Conservation (phyloP, 1,140 invertebrate genomes). For the Leptinotarsa lineolata region DNA sequence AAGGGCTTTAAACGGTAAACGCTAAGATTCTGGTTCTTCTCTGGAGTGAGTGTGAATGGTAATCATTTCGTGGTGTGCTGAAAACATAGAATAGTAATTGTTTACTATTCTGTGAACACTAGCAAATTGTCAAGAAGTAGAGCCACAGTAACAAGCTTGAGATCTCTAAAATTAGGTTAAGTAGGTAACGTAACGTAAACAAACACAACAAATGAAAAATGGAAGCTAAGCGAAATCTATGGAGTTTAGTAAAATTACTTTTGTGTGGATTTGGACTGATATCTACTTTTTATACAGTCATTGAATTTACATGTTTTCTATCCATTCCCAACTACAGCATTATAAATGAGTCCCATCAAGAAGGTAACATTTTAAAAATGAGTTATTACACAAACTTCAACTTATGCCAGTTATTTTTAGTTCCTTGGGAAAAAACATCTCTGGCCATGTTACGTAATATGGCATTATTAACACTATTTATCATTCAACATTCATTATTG, state of each 20-base stretch:
- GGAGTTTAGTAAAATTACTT: neutral
- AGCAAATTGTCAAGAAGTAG: too few relatives aligned
- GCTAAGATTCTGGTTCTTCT: too few relatives aligned
- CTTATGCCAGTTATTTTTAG: conserved; percentile 32
- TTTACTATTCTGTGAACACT: too few relatives aligned
- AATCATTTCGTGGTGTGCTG: too few relatives aligned
- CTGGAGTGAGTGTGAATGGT: too few relatives aligned
- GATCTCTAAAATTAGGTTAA: too few relatives aligned
- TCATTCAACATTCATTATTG: conserved; percentile 50
- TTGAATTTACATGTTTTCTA: conserved; percentile 48
- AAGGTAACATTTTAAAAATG: conserved; percentile 31
- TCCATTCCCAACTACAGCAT: conserved; percentile 40
- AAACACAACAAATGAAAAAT: neutral
- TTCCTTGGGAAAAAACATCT: conserved; percentile 38
- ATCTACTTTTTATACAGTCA: conserved; percentile 41
- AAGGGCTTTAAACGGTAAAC: too few relatives aligned
- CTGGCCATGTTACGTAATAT: conserved; percentile 47
- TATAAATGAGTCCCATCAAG: conserved; percentile 11
- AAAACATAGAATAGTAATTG: too few relatives aligned
- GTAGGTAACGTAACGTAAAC: too few relatives aligned
- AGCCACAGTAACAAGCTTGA: too few relatives aligned
- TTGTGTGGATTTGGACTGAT: conserved; percentile 13
- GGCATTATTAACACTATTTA: conserved; percentile 47
- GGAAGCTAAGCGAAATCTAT: neutral
- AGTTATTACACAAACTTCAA: neutral